Conservation (phyloP, 23 tunicate genomes). For the Trididemnum clinides region DNA sequence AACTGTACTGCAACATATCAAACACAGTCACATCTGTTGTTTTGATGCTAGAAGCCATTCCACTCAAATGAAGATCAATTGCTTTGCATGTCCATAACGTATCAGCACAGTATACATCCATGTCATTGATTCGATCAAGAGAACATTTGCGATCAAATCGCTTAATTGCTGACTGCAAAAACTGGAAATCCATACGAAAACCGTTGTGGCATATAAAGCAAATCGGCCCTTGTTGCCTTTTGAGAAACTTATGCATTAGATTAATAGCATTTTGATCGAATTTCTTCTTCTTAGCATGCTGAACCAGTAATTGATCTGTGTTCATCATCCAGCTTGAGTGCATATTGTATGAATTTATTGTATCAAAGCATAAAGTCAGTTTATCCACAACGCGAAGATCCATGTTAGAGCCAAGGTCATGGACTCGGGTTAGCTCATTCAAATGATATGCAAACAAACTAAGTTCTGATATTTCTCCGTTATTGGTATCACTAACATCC, state of each 20-base stretch:
- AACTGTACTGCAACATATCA: too few relatives aligned
- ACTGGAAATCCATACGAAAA: too few relatives aligned
- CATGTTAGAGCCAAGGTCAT: not conserved
- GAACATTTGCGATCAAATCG: not conserved
- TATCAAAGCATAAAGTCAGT: slow-evolving; percentile 4
- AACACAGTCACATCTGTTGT: too few relatives aligned
- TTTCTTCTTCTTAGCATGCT: slow-evolving; percentile 1
- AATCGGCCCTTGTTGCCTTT: too few relatives aligned
- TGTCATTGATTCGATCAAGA: not conserved
- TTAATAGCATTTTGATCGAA: too few relatives aligned
- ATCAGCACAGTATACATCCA: slow-evolving; percentile 24
- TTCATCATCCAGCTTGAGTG: not conserved
- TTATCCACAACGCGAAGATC: too few relatives aligned
- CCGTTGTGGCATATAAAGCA: too few relatives aligned
- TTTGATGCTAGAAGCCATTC: too few relatives aligned
- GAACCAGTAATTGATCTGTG: not conserved
- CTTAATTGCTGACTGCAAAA: slow-evolving; percentile 9
- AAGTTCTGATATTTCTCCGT: slow-evolving; percentile 10
- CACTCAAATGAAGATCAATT: slow-evolving; percentile 28
- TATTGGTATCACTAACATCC: not conserved
- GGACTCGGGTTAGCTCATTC: not conserved
- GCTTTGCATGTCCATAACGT: too few relatives aligned
- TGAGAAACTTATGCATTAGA: too few relatives aligned
- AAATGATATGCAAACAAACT: slow-evolving; percentile 28
- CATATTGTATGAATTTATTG: not conserved